Conservation (phyloP, 2,113 vertebrate species). For the Pituophis catenifer region DNA sequence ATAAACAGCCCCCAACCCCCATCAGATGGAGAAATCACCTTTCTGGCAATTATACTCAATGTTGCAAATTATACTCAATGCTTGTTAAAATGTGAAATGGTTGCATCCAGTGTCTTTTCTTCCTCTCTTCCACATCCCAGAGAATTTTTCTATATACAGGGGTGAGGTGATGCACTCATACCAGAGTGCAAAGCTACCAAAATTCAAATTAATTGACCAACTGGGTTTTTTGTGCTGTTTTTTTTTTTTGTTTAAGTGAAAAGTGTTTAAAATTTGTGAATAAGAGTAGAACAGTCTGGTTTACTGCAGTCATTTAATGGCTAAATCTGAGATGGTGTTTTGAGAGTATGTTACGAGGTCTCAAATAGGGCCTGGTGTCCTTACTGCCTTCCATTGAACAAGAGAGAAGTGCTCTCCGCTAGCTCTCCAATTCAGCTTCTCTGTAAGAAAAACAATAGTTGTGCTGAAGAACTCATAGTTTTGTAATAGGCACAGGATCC, state of each 20-base stretch:
- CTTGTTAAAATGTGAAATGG: not conserved
- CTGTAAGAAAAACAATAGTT: constrained; percentile 51
- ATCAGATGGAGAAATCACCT: not conserved
- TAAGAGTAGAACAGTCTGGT: not conserved
- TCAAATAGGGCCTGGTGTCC: not conserved
- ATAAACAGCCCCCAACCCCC: too few relatives aligned
- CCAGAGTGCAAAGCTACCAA: not conserved
- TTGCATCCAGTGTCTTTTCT: not conserved
- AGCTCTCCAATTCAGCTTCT: constrained; percentile 26
- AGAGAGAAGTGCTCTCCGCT: constrained; percentile 29
- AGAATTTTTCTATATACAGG: not conserved
- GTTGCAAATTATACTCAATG: not conserved
- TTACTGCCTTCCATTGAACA: constrained; percentile 45
- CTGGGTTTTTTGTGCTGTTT: not conserved
- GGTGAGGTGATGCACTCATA: not conserved
- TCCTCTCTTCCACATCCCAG: not conserved
- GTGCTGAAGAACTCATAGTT: not conserved
- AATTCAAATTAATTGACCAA: not conserved
- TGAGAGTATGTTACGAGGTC: not conserved
- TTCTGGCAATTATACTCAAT: not conserved
- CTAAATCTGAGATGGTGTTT: too few relatives aligned
- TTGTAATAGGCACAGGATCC: not conserved
- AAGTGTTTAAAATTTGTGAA: not conserved
- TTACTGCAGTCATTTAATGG: not conserved
- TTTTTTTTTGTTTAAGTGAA: not conserved